Percentiles rank a stretch among this genome's conserved stretches.
Conservation (phyloP, 2,888 invertebrate species). For the Hetaerina titia region DNA sequence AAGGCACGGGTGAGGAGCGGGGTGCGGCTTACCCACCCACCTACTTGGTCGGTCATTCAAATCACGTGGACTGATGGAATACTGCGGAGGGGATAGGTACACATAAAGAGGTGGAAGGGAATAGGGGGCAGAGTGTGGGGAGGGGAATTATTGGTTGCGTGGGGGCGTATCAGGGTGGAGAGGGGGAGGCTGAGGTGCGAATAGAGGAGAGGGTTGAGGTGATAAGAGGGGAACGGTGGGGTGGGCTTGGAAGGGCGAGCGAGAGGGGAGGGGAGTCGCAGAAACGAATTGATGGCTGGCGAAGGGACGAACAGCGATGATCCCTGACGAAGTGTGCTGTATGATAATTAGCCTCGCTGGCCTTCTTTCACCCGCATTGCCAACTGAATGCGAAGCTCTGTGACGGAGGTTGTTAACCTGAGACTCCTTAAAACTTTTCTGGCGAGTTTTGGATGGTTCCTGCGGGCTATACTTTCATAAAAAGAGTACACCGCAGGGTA, state of each 20-base stretch:
- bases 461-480: no score
- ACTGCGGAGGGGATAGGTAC: neutral
- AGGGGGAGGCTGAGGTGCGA: neutral
- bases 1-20: neutral
- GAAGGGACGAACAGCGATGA: neutral
- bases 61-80: conserved; percentile 29
- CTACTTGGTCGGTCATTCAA: neutral
- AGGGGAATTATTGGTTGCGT: neutral
- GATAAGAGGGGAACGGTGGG: neutral
- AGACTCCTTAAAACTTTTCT: no score
- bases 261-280: neutral
- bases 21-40: neutral
- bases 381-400: neutral
- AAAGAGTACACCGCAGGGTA: no score
- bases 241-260: neutral
- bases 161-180: neutral
- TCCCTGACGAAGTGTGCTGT: neutral
- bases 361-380: neutral
- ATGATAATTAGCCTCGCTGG: neutral
- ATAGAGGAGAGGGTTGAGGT: neutral
- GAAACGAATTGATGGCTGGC: neutral
- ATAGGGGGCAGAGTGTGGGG: neutral
- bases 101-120: neutral
- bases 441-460: no score
- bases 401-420: no score